Evolutionary conservation across 2,113 vertebrate species (phyloP), one percentile per base, ranked within the genome.

Genomic region (mouse (Mus musculus)): DNA sequence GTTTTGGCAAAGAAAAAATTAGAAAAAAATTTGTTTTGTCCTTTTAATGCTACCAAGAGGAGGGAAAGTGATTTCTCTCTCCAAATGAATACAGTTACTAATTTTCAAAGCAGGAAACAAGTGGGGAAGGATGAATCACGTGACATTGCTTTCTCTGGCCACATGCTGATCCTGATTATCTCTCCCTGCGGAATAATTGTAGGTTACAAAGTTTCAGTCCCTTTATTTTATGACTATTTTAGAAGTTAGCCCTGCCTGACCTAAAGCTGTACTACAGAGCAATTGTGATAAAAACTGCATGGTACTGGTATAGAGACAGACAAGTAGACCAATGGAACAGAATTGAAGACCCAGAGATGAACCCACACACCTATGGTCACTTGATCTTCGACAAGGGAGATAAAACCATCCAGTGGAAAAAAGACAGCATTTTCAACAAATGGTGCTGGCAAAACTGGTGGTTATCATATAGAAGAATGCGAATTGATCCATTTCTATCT

Each of bases 41-140:
- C 93, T 97, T 96, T 98, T 85, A 96, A 89, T 95, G 33, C 86
- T 97, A 71, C 49, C 72, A 93, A 95, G 90, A 91, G 84, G 65
- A 97, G 96, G 26, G 61, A 97, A 67, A 81, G 26, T 89, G 71
- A 95, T 97, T 97, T 92, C 59, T 91, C 65, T 95, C 85, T 93
- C 88, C 16, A 93, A 94, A 97, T 89, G 71, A 97, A 52, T 88
- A 42, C 93, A 42, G 61, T 95, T 95, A 78, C 28, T 95, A 72
- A 88, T 97, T 97, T 98, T 95, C 94, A 92, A 90, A 96, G 61
- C 73, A 87, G 97, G 89, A 94, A 95, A 94, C 92, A 96, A 88
- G 54, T 96, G 90, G 20, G 59, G 82, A 42, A 22, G 28, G 63
- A 96, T 95, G 91, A 22, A 93, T 97, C 36, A 28, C 49, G 81